Base-by-base conservation (phyloP, 2,113 vertebrate genomes). In the Hassar affinis region DNA sequence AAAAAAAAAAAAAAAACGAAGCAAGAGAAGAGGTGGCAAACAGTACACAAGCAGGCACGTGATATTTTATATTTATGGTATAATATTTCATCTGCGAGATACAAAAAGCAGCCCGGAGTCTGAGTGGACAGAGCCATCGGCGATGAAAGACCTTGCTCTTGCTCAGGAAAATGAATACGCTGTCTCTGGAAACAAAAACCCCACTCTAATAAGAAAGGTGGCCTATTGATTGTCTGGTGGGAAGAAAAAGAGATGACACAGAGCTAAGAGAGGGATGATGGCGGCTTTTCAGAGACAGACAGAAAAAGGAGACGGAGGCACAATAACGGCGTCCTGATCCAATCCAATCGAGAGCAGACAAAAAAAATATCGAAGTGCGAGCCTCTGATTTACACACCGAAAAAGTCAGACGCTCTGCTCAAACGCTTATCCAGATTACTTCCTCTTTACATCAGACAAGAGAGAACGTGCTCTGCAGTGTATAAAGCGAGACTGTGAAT, bases 161-260 rank as follows among this genome's bases (percentile, higher is more conserved):
- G 54, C 71, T 77, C 6, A 6, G 22, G 47, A 75, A 75, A 85
- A 49, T 25, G 64, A 42, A 69, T 47, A 85, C 69, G 22, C 76
- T 69, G 61, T 47, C 38, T 86, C 42, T 74, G 77, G 75, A 85
- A 85, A 82, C 83, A 81, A 83, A 77, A 81, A 62, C 33, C 35
- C 75, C 30, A 68, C 49, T 87, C 84, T 86, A 86, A 88, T 86
- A 86, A 84, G 78, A 79, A 71, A 78, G 80, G 72, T 86, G 81
- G 86, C 85, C 83, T 87, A 88, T 87, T 66, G 87, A 83, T 88
- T 57, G 77, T 80, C 79, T 84, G 78, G 77, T 75, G 51, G 75
- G 72, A 82, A 80, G 52, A 51, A 57, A 52, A 51, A 45, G 25
- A 52, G 59, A 82, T 56, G 69, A 62, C 71, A 61, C 61, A 54